Evolutionary conservation across 1,140 invertebrate genomes (phyloP), one percentile per base, ranked within the genome.

Genomic region (Maniola jurtina): DNA sequence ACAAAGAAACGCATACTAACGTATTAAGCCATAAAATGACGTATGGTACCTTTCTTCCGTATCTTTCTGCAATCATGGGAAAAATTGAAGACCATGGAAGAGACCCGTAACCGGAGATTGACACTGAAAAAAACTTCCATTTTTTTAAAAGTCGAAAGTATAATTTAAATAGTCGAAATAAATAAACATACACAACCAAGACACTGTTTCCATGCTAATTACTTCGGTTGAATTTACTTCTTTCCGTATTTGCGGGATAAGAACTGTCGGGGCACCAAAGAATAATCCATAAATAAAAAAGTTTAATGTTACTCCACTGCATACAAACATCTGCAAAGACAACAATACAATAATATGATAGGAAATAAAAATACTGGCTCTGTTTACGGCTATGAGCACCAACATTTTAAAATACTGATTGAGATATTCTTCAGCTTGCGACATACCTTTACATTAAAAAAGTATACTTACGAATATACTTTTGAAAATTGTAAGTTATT

Each of bases 81-180:
- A 73, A 33, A 54, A 76, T 68, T 6, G 75, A 14, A 16, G 70
- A 54, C 66, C 71, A 75, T 4, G 70, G 67, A 33, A 71, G 47
- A 4, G 75, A 69, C 15, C 66, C 67, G 58, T 75, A 80, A 6
- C 63, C 54, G 36, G 69, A 60, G 6, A 66, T 59, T 7, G 74
- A 80, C 7, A 70, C 74, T 76, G 69, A 35, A 78, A 80, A 1
- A 8, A 58, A n/a, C n/a, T n/a, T n/a, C n/a, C n/a, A n/a, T n/a
- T n/a, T n/a, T n/a, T n/a, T n/a, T n/a, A 34, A 45, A 59, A 35
- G 36, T 14, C n/a, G 0, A 35, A 25, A 25, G 25, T 25, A 25
- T 25, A 25, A 25, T 25, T 25, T 25, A 25, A 25, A 25, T 25
- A 2, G 25, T 25, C 4, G 25, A 4, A 25, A 25, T 25, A 25